Conservation (phyloP, 2,888 invertebrate genomes). For the Lasioglossum vierecki region DNA sequence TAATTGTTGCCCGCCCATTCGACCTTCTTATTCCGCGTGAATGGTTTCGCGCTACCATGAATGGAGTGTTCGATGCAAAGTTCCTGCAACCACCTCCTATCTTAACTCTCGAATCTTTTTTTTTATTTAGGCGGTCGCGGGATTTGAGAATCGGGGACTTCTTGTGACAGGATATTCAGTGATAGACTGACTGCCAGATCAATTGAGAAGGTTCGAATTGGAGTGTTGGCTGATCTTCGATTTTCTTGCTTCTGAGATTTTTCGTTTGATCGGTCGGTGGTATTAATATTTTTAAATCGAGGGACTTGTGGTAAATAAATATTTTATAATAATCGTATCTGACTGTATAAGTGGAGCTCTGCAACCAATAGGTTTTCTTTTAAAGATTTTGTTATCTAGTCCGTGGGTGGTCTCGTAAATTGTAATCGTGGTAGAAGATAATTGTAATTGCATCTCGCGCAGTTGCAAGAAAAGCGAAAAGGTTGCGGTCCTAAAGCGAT, state of each 20-base stretch:
- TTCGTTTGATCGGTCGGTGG: background rate
- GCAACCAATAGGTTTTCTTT: background rate
- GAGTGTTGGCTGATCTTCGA: background rate
- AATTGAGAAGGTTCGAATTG: background rate
- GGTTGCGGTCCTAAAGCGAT: background rate
- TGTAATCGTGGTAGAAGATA: background rate
- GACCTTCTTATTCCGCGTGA: slow-evolving; percentile 4
- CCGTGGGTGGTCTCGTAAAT: background rate
- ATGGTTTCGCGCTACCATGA: background rate
- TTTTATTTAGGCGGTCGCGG: background rate
- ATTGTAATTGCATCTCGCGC: background rate
- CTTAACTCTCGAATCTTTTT: background rate
- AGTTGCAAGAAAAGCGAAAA: background rate
- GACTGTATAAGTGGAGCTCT: background rate
- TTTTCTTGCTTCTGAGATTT: background rate
- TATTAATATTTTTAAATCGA: background rate
- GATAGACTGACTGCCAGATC: background rate
- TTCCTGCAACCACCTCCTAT: background rate
- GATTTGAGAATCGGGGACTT: background rate
- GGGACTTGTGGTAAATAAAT: background rate
- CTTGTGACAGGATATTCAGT: background rate
- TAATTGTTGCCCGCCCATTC: slow-evolving; percentile 35
- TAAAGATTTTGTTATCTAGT: background rate
- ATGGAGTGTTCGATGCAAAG: slow-evolving; percentile 14
- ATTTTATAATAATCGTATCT: background rate